These are phyloP conservation scores for Beris morrisii DNA, from an alignment of 2,888 invertebrate species.

Conservation along the genomic window DNA sequence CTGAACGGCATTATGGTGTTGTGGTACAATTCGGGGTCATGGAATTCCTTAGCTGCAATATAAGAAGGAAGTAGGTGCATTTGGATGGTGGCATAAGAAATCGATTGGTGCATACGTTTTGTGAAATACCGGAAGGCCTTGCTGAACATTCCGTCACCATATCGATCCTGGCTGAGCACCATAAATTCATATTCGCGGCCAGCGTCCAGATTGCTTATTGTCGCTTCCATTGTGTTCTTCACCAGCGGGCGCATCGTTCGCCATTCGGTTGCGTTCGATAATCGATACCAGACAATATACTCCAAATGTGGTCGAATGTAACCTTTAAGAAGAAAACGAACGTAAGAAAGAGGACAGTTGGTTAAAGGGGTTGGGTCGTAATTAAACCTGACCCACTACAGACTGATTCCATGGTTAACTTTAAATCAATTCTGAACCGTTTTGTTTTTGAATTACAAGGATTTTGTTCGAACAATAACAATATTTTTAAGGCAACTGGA, in stretches of 20 bases:
- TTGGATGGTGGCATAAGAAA: neutral
- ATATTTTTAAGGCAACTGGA: too few relatives aligned
- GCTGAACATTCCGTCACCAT: constrained; percentile 89
- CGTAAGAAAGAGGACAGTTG: neutral
- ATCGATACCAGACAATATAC: constrained; percentile 85
- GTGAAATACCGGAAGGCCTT: constrained; percentile 77
- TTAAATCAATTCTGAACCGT: too few relatives aligned
- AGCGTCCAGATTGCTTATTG: constrained; percentile 74
- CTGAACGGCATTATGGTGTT: constrained; percentile 47
- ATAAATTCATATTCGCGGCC: constrained; percentile 86
- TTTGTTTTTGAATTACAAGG: too few relatives aligned
- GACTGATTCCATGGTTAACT: too few relatives aligned
- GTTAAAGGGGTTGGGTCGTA: neutral
- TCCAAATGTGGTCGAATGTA: constrained; percentile 74
- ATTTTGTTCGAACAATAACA: too few relatives aligned
- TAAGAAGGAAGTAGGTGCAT: too few relatives aligned
- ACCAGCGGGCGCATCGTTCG: constrained; percentile 76
- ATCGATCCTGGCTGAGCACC: constrained; percentile 83
- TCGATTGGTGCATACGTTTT: constrained; percentile 55
- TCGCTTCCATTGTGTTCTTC: constrained; percentile 73
- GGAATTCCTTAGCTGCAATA: constrained; percentile 37
- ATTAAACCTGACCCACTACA: neutral
- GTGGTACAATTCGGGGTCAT: constrained; percentile 42
- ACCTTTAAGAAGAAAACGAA: constrained; percentile 55
- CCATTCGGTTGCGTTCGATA: constrained; percentile 77